Evolutionary conservation across 1,140 invertebrate species (phyloP), one percentile per base, ranked within the genome.

Genomic region (Penaeus vannamei): DNA sequence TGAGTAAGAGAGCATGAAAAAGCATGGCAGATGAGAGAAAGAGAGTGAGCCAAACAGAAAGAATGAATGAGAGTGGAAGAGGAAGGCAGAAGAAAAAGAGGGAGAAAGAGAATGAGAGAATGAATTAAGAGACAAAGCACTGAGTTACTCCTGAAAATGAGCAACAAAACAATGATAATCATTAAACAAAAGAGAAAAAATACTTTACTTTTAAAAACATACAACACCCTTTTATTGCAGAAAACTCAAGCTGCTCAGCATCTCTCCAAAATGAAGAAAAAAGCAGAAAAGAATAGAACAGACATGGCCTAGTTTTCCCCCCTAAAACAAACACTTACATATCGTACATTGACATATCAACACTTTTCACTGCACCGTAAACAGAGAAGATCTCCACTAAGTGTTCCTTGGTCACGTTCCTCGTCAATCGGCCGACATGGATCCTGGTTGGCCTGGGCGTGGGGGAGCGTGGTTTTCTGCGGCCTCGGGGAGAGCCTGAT

Each of bases 321-420:
- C 53, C 53, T 42, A 53, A 53, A 53, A 61, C 23, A 5, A 14
- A 84, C 10, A 90, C 91, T 91, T 86, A 91, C 91, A 84, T 80
- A 76, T 91, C 91, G 64, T 84, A 88, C 85, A 90, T 90, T 46
- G 97, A 96, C 92, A 99, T 97, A 92, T 99, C 98, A 0, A 99
- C 95, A 92, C 95, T 94, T 93, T 98, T 98, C 2, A 99, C 95
- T 66, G 95, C 95, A 29, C 98, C 98, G 93, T 98, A 99, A 36
- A 95, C 95, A 12, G 96, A 95, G 93, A 99, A 99, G 91, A 99
- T 99, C 94, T 99, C 99, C 90, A 95, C 93, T 29, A 99, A 95
- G 93, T 99, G 98, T 22, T 99, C 93, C 62, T 96, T 96, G 81
- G 96, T 97, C 0, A 99, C 97, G 93, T 99, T 99, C 46, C 97